Conservation (phyloP, 2,797 vertebrate species). For the Catostomus latipinnis region DNA sequence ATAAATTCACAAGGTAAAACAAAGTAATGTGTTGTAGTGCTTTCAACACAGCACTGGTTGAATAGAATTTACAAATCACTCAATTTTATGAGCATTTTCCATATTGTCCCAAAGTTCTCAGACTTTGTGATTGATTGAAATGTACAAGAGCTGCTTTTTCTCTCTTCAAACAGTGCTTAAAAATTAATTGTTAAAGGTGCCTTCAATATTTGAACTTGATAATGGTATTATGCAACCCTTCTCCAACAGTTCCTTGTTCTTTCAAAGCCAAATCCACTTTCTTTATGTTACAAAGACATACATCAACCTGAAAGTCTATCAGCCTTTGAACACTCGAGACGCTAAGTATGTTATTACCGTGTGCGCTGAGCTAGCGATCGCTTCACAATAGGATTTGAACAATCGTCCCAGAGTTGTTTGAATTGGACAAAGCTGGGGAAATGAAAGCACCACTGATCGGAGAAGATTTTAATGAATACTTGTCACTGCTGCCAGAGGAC, state of each 20-base stretch:
- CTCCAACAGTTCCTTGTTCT: not conserved
- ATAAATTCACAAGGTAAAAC: too few species aligned
- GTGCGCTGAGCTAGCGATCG: not conserved
- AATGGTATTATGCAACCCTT: constrained; percentile 11
- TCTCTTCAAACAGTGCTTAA: not conserved
- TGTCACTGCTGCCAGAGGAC: constrained; percentile 47
- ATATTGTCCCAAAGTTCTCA: too few species aligned
- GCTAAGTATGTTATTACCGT: constrained; percentile 13
- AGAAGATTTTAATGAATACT: constrained; percentile 55
- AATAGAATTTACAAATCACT: too few species aligned
- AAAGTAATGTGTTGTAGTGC: too few species aligned
- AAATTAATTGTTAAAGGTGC: constrained; percentile 14
- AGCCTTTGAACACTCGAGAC: not conserved
- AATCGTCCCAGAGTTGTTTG: constrained; percentile 7
- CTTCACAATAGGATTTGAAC: constrained; percentile 23
- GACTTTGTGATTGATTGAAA: constrained; percentile 4
- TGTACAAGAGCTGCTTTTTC: not conserved
- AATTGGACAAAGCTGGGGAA: constrained; percentile 42
- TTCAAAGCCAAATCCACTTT: not conserved
- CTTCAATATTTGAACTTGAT: constrained; percentile 30
- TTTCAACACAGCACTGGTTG: too few species aligned
- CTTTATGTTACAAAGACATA: constrained; percentile 17
- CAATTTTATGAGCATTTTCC: too few species aligned
- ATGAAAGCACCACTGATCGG: constrained; percentile 29
- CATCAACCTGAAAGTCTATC: constrained; percentile 14